Evolutionary conservation across 1,140 invertebrate species (phyloP).

Genomic region (Lucilia cuprina): DNA sequence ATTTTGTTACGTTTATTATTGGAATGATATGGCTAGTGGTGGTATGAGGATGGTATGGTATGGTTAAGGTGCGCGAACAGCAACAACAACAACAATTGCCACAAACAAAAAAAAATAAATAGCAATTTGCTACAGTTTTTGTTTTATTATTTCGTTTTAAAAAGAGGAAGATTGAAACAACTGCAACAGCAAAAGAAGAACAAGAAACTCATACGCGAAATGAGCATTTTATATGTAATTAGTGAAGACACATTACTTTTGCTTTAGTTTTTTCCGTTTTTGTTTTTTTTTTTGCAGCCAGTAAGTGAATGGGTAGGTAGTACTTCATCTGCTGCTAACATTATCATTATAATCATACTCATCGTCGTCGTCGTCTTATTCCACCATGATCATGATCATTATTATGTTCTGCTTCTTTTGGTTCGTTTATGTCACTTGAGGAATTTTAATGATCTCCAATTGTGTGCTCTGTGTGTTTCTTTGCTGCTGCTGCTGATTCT

Average conservation of each 20-base stretch:
- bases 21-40: background rate
- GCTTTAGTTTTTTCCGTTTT: background rate
- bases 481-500: background rate
- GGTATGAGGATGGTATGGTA: background rate
- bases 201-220: slow-evolving; percentile 22
- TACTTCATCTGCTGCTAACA: background rate
- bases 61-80: background rate
- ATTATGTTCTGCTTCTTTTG: slow-evolving; percentile 24
- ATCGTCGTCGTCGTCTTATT: background rate
- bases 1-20: background rate
- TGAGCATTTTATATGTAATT: slow-evolving; percentile 34
- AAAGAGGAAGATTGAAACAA: background rate
- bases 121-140: background rate
- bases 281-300: background rate
- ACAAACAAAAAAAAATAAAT: background rate
- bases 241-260: slow-evolving; percentile 21
- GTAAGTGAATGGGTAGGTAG: slow-evolving; percentile 12
- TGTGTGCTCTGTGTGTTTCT: background rate
- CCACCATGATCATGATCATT: background rate
- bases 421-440: slow-evolving; percentile 30
- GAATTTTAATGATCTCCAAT: slow-evolving; percentile 35
- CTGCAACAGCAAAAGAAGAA: background rate
- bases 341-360: background rate
- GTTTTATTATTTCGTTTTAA: background rate
- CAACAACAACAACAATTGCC: background rate